Conservation (phyloP, 2,113 vertebrate species). For the Macroglossus sobrinus region DNA sequence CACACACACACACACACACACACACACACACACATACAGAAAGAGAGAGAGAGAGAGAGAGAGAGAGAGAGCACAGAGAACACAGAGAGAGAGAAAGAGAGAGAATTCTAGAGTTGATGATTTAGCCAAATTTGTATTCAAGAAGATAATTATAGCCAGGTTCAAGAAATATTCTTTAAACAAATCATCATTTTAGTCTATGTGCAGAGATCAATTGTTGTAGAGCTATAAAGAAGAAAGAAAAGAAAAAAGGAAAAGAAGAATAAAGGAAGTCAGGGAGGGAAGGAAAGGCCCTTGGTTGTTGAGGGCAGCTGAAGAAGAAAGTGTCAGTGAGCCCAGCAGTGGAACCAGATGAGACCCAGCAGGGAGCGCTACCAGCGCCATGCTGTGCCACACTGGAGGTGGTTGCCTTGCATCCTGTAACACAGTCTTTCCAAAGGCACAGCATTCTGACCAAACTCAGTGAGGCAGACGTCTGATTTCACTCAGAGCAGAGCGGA, state of each 20-base stretch:
- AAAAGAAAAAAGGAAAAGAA: background rate
- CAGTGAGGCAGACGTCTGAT: conserved; percentile 25
- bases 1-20: no score
- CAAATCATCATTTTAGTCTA: background rate
- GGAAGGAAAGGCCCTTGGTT: background rate
- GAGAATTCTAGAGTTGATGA: background rate
- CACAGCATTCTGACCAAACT: conserved; percentile 5
- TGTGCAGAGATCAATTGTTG: background rate
- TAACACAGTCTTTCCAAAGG: conserved; percentile 28
- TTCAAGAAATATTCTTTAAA: conserved; percentile 13
- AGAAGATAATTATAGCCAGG: background rate
- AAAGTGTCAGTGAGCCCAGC: background rate
- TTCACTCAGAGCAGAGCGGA: conserved; percentile 24
- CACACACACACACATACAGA: no score
- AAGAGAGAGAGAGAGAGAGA: background rate
- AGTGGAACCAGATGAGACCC: background rate
- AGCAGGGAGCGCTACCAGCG: background rate
- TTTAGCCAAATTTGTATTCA: background rate
- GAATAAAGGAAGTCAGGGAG: no score
- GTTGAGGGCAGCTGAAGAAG: background rate
- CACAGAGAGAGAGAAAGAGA: background rate
- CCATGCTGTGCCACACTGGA: accelerated
- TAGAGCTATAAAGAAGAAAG: background rate
- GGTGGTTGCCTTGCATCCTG: background rate
- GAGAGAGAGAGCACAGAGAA: no score